phyloP scores from a whole-genome alignment of 2,797 vertebrate species.

The Enteromius thamalakanensis region DNA sequence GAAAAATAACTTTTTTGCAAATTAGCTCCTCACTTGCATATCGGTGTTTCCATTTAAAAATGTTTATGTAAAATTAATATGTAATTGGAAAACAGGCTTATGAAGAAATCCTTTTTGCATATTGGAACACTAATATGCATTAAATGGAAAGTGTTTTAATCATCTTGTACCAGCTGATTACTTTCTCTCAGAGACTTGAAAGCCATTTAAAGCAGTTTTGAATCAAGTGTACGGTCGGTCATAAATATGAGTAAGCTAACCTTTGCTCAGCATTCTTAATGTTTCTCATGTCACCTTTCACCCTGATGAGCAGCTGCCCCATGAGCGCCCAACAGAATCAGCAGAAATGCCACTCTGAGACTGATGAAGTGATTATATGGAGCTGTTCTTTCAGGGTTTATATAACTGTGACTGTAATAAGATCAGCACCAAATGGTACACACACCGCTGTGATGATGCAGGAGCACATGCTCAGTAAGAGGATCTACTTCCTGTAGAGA shows the following conservation, averaged over 20 bases:
- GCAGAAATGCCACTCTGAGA: constrained; percentile 42
- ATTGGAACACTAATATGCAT: not conserved
- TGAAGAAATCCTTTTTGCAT: not conserved
- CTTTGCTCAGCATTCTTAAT: constrained; percentile 44
- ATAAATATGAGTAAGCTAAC: constrained; percentile 34
- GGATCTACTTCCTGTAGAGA: constrained; percentile 49
- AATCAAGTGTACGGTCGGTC: not conserved
- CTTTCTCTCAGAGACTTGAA: not conserved
- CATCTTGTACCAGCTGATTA: not conserved
- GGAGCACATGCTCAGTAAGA: constrained; percentile 55
- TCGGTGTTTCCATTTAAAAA: not conserved
- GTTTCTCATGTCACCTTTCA: constrained; percentile 46
- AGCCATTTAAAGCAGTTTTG: not conserved
- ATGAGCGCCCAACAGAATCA: constrained; percentile 31
- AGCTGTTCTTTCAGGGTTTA: constrained; percentile 47
- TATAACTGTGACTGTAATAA: constrained; percentile 52
- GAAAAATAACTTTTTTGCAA: no score
- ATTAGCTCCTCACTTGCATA: not conserved
- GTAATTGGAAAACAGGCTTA: not conserved
- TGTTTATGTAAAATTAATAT: not conserved
- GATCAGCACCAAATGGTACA: constrained; percentile 44
- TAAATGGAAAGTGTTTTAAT: not conserved
- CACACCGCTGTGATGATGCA: constrained; percentile 44
- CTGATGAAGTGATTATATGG: constrained; percentile 46
- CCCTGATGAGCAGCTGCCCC: constrained; percentile 42